Evolutionary conservation across 2,888 invertebrate genomes (phyloP).

Genomic region (Tetropium fuscum): DNA sequence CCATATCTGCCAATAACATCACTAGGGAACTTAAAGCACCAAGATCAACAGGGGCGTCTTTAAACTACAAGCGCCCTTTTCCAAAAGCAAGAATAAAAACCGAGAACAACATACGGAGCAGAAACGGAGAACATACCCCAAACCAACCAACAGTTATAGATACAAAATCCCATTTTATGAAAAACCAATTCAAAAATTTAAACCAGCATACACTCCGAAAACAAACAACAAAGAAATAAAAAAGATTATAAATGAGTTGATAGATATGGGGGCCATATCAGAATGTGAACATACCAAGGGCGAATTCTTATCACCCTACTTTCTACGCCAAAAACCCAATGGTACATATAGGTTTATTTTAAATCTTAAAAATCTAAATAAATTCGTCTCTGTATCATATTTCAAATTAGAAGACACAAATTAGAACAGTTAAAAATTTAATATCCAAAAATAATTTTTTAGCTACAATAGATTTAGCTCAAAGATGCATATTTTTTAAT

Average conservation of each 20-base stretch:
- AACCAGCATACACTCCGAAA: background rate
- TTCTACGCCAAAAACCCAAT: background rate
- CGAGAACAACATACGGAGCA: too few relatives aligned
- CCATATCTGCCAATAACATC: too few relatives aligned
- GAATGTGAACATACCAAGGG: background rate
- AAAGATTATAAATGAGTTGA: background rate
- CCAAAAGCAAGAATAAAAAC: too few relatives aligned
- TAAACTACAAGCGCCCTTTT: too few relatives aligned
- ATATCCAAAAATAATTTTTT: background rate
- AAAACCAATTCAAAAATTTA: background rate
- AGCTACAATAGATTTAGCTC: background rate
- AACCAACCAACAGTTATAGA: too few relatives aligned
- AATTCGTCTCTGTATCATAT: background rate
- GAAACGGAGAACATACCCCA: too few relatives aligned
- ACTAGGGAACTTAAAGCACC: too few relatives aligned
- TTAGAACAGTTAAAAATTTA: background rate
- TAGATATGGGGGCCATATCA: background rate
- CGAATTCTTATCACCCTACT: background rate
- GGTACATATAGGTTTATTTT: background rate
- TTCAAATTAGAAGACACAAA: slow-evolving; percentile 5
- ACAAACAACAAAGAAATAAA: background rate
- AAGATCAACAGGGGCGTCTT: too few relatives aligned
- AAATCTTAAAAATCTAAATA: slow-evolving; percentile 2
- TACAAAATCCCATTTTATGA: background rate
- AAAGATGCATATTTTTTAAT: background rate